Conservation (phyloP, 2,888 invertebrate species). For the Ornithoptera priamus region DNA sequence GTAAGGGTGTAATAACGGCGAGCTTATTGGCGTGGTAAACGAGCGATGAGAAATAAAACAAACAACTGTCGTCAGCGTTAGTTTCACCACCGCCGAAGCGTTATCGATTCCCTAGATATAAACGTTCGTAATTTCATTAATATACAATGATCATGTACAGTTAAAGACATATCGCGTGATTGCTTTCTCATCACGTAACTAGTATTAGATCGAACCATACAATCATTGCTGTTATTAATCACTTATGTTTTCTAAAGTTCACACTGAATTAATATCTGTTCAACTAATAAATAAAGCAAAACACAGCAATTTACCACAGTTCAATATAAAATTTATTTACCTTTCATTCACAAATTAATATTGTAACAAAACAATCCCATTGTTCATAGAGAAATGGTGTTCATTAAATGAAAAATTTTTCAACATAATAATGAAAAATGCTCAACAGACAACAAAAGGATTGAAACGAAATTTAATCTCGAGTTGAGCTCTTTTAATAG, state of each 20-base stretch:
- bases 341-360: background rate
- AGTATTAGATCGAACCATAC: background rate
- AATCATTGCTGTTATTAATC: background rate
- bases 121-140: slow-evolving; percentile 11
- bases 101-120: slow-evolving; percentile 14
- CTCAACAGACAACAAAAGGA: slow-evolving; percentile 40
- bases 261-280: background rate
- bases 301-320: background rate
- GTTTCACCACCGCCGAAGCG: slow-evolving; percentile 41
- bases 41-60: slow-evolving; percentile 67
- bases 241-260: background rate
- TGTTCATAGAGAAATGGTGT: slow-evolving; percentile 22
- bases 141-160: slow-evolving; percentile 12
- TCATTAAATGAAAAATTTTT: slow-evolving; percentile 28
- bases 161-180: slow-evolving; percentile 12
- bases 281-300: background rate
- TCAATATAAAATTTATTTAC: background rate
- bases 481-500: slow-evolving; percentile 51
- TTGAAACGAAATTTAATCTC: slow-evolving; percentile 56
- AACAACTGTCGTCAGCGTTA: slow-evolving; percentile 74
- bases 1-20: slow-evolving; percentile 56
- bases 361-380: background rate
- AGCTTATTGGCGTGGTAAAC: slow-evolving; percentile 63
- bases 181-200: background rate
- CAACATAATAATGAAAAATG: slow-evolving; percentile 27